Conservation (phyloP, 1,140 invertebrate genomes). For the Galleria mellonella region DNA sequence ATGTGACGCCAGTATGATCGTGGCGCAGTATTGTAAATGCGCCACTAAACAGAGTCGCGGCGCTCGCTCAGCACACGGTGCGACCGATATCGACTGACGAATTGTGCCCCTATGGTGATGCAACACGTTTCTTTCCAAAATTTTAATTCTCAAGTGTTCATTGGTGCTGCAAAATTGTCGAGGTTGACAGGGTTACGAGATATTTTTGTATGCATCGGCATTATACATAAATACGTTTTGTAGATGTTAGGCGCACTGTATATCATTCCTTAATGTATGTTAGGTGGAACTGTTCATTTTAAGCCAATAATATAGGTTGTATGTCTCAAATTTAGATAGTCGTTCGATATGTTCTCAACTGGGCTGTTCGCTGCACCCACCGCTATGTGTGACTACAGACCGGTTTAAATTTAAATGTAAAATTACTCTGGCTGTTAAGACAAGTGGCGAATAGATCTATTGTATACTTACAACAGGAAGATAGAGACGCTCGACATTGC, state of each 20-base stretch:
- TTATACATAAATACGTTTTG: slow-evolving; percentile 25
- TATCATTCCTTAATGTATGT: slow-evolving; percentile 45
- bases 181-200: slow-evolving; percentile 45
- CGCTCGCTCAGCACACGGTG: neutral
- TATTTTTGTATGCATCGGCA: slow-evolving; percentile 45
- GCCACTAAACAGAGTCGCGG: too few relatives aligned
- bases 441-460: too few relatives aligned
- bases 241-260: slow-evolving; percentile 28
- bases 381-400: too few relatives aligned
- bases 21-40: too few relatives aligned
- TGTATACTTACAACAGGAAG: too few relatives aligned
- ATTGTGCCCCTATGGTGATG: neutral
- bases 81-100: neutral
- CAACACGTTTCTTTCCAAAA: slow-evolving; percentile 11
- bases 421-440: too few relatives aligned
- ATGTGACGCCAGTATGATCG: too few relatives aligned
- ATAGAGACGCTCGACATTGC: too few relatives aligned
- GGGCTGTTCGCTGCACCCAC: neutral
- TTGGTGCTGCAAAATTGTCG: slow-evolving; percentile 50
- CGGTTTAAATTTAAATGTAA: too few relatives aligned
- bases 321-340: slow-evolving; percentile 30
- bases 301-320: slow-evolving; percentile 29
- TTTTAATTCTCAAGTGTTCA: slow-evolving; percentile 41
- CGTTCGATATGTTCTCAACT: neutral
- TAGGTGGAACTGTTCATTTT: slow-evolving; percentile 36